Percentiles rank a stretch among this genome's conserved stretches.
phyloP scores from a whole-genome alignment of 2,113 vertebrate species.

The Pogonocichla stellata region DNA sequence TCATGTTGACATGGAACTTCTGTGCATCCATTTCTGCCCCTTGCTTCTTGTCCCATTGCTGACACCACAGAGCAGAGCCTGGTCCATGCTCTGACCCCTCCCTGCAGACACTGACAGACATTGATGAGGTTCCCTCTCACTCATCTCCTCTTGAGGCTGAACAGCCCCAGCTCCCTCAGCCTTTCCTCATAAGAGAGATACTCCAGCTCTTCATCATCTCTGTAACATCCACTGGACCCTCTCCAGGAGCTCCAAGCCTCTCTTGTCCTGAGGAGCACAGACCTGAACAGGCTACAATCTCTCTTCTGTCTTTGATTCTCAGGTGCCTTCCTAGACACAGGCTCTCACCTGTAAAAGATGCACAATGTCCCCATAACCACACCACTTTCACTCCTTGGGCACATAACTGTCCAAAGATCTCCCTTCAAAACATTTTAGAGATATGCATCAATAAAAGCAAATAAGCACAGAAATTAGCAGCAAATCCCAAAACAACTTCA shows the following conservation, averaged over 20 bases:
- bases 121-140: rapidly evolving
- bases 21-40: rapidly evolving
- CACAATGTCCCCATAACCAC: neutral
- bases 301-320: neutral
- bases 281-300: neutral
- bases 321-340: neutral
- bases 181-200: neutral
- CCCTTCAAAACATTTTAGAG: neutral
- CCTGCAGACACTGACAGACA: neutral
- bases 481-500: neutral
- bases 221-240: rapidly evolving
- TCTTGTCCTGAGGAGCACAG: neutral
- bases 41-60: neutral
- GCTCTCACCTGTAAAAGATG: neutral
- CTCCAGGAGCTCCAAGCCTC: neutral
- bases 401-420: neutral
- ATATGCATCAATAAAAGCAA: neutral
- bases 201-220: neutral
- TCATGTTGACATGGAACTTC: neutral
- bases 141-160: rapidly evolving
- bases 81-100: neutral
- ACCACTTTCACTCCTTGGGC: neutral
- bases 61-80: neutral
- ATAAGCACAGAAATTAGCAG: neutral
- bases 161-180: neutral